Evolutionary conservation across 1,140 invertebrate species (phyloP).

Genomic region (Drosophila insularis): DNA sequence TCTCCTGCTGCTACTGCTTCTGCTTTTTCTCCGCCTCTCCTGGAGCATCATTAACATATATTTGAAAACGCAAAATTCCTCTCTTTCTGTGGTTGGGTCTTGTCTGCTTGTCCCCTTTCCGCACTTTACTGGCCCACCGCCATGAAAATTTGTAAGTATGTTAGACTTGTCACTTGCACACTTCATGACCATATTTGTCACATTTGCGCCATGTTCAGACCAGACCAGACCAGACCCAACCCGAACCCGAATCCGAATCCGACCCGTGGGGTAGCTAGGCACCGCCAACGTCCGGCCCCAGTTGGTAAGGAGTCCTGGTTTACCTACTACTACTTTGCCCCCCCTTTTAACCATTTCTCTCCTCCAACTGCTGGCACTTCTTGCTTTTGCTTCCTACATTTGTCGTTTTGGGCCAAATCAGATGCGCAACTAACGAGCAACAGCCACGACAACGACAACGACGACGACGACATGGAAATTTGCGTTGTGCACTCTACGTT

Average conservation of each 20-base stretch:
- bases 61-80: conserved; percentile 76
- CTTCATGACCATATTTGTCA: conserved; percentile 81
- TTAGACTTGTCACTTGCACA: conserved; percentile 81
- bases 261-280: not conserved
- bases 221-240: conserved; percentile 19
- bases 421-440: conserved; percentile 80
- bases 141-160: conserved; percentile 80
- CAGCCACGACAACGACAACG: conserved; percentile 60
- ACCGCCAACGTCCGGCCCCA: conserved; percentile 46
- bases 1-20: not conserved
- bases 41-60: conserved; percentile 74
- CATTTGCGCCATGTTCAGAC: conserved; percentile 75
- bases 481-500: conserved; percentile 52
- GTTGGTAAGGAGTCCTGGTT: conserved; percentile 42
- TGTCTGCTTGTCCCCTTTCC: not conserved
- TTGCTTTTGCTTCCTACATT: conserved; percentile 45
- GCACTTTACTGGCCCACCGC: not conserved
- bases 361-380: not conserved
- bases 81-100: conserved; percentile 34
- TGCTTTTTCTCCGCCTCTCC: not conserved
- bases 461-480: conserved; percentile 74
- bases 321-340: conserved; percentile 23
- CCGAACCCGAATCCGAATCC: not conserved
- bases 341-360: not conserved
- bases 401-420: conserved; percentile 59